Percentiles rank a stretch among this genome's conserved stretches.
These are phyloP conservation scores for Volucella bombylans DNA, from an alignment of 2,888 invertebrate species.

Conservation along the genomic window DNA sequence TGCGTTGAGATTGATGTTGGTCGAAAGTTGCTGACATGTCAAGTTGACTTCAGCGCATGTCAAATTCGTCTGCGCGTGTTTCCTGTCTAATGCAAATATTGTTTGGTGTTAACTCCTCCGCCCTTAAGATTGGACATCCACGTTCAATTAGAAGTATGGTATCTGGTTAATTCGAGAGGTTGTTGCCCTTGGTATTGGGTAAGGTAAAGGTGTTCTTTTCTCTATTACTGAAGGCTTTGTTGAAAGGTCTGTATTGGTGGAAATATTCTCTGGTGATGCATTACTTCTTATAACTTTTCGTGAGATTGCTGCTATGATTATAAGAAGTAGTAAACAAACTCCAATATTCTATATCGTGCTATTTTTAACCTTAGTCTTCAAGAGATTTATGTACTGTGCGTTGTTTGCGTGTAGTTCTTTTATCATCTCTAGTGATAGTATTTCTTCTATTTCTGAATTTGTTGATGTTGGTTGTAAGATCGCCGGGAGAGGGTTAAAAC, in stretches of 20 bases:
- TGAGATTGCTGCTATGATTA: neutral
- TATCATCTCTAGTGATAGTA: neutral
- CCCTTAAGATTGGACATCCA: too few relatives aligned
- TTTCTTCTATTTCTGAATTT: conserved; percentile 3
- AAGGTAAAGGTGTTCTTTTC: neutral
- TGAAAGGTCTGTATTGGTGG: neutral
- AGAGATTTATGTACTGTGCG: neutral
- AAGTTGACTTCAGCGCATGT: too few relatives aligned
- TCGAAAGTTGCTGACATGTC: too few relatives aligned
- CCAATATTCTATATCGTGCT: neutral
- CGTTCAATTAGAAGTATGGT: too few relatives aligned
- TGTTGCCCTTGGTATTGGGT: conserved; percentile 9
- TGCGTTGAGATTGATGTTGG: too few relatives aligned
- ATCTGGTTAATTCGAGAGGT: neutral
- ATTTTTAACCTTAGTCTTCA: neutral
- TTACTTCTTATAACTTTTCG: neutral
- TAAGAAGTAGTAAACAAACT: neutral
- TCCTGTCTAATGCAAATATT: too few relatives aligned
- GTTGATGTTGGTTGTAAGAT: neutral
- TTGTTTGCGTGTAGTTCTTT: neutral
- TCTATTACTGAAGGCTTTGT: neutral
- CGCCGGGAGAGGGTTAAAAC: too few relatives aligned
- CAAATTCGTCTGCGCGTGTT: too few relatives aligned
- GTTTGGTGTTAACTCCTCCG: too few relatives aligned
- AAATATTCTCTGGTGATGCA: neutral